Base-by-base conservation (phyloP, 2,797 vertebrate species). In the Erithacus rubecula region DNA sequence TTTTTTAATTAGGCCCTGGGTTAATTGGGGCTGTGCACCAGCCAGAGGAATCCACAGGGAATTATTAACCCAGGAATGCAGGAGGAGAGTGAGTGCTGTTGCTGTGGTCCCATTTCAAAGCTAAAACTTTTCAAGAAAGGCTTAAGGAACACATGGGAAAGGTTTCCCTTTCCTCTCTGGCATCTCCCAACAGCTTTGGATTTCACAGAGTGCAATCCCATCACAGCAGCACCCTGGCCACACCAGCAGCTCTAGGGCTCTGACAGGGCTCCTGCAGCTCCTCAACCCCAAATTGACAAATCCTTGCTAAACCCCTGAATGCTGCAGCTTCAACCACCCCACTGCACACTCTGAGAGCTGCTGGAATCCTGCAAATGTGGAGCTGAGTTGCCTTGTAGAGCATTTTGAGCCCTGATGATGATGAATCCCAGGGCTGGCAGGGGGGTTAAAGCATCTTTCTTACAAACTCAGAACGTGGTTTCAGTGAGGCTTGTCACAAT, bases 341-440 rank as follows among this genome's bases (percentile, higher is more conserved):
- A 1, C 47, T n/a, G 11, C 69, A 2, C 0, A 2, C 70, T 49
- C 56, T 1, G 1, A 37, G 69, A 62, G 37, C 65, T 5, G 0
- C n/a, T 8, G 16, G 11, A 24, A 46, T 37, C 75, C 58, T 87
- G 70, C 39, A 41, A 3, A n/a, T 4, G 6, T 18, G 53, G 74
- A 21, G 30, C 26, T 2, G 1, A 14, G 4, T 30, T 51, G 23
- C 65, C 77, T 36, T 39, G 23, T 2, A 32, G 49, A 44, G n/a
- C 23, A 1, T 56, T 52, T 6, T 4, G 16, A 75, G 36, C 11
- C 8, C 8, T 52, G 91, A 15, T 64, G 78, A 23, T 58, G 90
- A 56, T 75, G 37, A 19, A 29, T 47, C 63, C 64, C 71, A 5
- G 46, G 82, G 65, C 62, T 72, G 87, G 51, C 83, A 34, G 46